Evolutionary conservation across 2,888 invertebrate genomes (phyloP), one percentile per base, ranked within the genome.

Genomic region (Megaustenia siamemsis): DNA sequence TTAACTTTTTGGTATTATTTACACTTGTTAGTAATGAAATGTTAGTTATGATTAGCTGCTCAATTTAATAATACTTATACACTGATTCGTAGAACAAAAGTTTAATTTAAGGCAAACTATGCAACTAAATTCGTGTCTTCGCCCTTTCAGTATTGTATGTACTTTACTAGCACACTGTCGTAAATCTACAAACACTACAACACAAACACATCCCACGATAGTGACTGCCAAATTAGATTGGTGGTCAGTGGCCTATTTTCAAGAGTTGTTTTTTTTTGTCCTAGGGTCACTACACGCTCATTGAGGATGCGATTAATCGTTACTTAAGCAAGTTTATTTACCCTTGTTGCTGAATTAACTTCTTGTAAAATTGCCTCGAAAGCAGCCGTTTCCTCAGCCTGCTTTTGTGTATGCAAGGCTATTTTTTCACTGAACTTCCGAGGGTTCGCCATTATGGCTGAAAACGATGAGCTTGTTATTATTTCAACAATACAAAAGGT

Each of bases 401-500:
- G 98, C 95, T 99, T 98, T 95, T 99, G 98, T 95, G 97, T 97
- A 95, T 98, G 98, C 93, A 99, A 96, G 92, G 99, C 99, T 94
- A 99, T 99, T 96, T 99, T 99, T 95, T 99, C 99, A 96, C 98
- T 98, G 95, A 99, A 99, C 96, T 99, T 99, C 94, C 99, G 96
- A 94, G 99, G 99, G 96, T 98, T 99, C 96, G 98, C 97, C 98
- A 98, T 98, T 90, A 92, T 94, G 93, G 93, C 92, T 91, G 92
- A 90, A 91, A 90, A 90, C 91, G 90, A 91, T 90, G 91, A 90
- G 90, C 93, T 93, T 93, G 93, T 93, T 93, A 93, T 93, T 93
- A 93, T 93, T 93, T 92, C 91, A 91, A 89, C 92, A 87, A 90
- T 90, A 92, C 90, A 91, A 40, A 84, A 80, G 93, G 92, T 92